Conservation (phyloP, 2,113 vertebrate species). For the Otus sunia region DNA sequence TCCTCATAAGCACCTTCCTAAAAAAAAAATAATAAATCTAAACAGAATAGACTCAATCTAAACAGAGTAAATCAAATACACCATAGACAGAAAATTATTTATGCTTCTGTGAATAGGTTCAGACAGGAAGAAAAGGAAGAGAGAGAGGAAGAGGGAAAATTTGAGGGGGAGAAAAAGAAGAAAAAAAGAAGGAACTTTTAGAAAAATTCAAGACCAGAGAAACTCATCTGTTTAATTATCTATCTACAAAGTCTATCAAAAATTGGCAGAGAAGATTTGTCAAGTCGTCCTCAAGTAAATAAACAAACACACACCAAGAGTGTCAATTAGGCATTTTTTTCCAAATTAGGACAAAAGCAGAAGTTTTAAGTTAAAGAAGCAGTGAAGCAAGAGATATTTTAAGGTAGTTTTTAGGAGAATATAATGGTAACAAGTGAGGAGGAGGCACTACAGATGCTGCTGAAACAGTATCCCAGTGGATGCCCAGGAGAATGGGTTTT, state of each 20-base stretch:
- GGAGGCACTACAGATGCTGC: not conserved
- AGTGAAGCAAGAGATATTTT: not conserved
- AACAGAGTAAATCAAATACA: not conserved
- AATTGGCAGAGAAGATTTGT: not conserved
- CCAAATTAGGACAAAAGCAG: not conserved
- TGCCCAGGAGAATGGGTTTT: not conserved
- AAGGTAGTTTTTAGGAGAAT: not conserved
- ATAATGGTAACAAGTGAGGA: not conserved
- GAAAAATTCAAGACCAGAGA: not conserved
- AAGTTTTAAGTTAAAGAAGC: not conserved
- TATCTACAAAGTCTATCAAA: not conserved
- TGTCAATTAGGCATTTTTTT: not conserved
- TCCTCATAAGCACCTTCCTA: not conserved
- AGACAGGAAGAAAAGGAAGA: not conserved
- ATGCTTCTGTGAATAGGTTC: not conserved
- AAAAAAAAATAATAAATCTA: not conserved
- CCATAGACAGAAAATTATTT: not conserved
- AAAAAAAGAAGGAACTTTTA: not conserved
- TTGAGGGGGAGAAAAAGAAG: no score
- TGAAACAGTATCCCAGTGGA: not conserved
- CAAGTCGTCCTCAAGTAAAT: not conserved
- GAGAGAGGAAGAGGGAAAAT: not conserved
- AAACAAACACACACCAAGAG: not conserved
- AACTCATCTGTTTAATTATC: not conserved
- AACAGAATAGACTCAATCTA: not conserved